These are phyloP conservation scores for Argynnis bischoffii DNA, from an alignment of 2,888 invertebrate species.

Conservation along the genomic window DNA sequence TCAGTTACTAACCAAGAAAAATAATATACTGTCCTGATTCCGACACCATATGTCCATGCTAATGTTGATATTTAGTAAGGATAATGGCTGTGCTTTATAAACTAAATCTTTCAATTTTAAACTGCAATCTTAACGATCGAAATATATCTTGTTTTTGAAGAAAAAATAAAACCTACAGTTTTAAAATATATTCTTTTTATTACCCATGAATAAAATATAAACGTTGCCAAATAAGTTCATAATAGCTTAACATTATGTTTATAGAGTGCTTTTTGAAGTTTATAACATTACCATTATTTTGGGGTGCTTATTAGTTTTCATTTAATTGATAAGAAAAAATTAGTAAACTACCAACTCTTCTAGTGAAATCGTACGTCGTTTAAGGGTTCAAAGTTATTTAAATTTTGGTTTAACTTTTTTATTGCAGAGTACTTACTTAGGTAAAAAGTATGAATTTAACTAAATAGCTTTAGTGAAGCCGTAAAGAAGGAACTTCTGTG, in stretches of 20 bases:
- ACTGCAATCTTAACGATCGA: slow-evolving; percentile 24
- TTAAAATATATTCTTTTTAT: slow-evolving; percentile 13
- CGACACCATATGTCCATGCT: slow-evolving; percentile 60
- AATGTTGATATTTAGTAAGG: slow-evolving; percentile 63
- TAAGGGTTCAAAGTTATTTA: too few species aligned
- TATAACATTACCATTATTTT: neutral
- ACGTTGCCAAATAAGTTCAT: slow-evolving; percentile 1
- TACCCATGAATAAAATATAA: slow-evolving; percentile 11
- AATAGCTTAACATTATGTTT: too few species aligned
- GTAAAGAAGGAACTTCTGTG: too few species aligned
- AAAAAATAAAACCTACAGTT: slow-evolving; percentile 17
- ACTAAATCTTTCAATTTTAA: slow-evolving; percentile 39
- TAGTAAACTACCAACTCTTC: too few species aligned
- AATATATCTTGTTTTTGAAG: slow-evolving; percentile 18
- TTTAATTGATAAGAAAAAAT: too few species aligned
- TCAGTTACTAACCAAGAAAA: slow-evolving; percentile 49
- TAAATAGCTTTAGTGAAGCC: too few species aligned
- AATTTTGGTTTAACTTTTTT: too few species aligned
- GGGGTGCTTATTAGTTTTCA: too few species aligned
- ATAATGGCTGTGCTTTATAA: slow-evolving; percentile 48
- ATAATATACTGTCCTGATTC: slow-evolving; percentile 49
- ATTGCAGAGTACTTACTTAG: too few species aligned
- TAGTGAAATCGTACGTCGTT: too few species aligned
- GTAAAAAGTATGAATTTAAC: too few species aligned
- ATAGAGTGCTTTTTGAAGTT: slow-evolving; percentile 14